phyloP scores from a whole-genome alignment of 64 coral and sea anemone genomes.

The Actinia equina region DNA sequence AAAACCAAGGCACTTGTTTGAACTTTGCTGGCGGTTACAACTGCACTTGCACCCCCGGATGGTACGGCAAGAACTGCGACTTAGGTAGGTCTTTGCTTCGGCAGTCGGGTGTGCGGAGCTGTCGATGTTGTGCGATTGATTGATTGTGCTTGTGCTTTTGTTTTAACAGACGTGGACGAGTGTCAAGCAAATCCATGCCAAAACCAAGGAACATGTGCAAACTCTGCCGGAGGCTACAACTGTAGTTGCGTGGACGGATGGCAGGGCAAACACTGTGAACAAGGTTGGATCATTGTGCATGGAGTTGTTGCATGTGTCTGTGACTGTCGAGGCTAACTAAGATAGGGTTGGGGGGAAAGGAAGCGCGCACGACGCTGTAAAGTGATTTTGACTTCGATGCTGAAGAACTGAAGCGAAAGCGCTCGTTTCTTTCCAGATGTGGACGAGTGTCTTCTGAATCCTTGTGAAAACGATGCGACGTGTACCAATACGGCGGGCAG shows the following conservation, averaged over 20 bases:
- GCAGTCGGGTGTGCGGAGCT: neutral
- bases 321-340: too few relatives aligned
- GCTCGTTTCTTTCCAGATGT: neutral
- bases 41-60: neutral
- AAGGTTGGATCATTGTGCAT: neutral
- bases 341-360: too few relatives aligned
- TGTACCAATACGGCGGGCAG: constrained; percentile 25
- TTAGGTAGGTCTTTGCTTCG: neutral
- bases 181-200: neutral
- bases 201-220: neutral
- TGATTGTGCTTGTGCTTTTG: neutral
- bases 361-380: neutral
- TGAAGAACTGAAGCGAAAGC: neutral
- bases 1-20: constrained; percentile 2
- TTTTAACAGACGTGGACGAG: too few relatives aligned
- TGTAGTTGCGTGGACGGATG: neutral
- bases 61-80: neutral
- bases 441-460: constrained; percentile 23
- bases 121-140: too few relatives aligned
- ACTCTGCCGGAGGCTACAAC: neutral
- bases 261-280: constrained; percentile 28
- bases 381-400: neutral
- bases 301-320: too few relatives aligned
- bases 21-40: constrained; percentile 4
- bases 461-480: constrained; percentile 12